A percentile compares a stretch with the other conserved stretches of the same genome.
Evolutionary conservation across 2,797 vertebrate genomes (phyloP).

Genomic region (Sciurus carolinensis): DNA sequence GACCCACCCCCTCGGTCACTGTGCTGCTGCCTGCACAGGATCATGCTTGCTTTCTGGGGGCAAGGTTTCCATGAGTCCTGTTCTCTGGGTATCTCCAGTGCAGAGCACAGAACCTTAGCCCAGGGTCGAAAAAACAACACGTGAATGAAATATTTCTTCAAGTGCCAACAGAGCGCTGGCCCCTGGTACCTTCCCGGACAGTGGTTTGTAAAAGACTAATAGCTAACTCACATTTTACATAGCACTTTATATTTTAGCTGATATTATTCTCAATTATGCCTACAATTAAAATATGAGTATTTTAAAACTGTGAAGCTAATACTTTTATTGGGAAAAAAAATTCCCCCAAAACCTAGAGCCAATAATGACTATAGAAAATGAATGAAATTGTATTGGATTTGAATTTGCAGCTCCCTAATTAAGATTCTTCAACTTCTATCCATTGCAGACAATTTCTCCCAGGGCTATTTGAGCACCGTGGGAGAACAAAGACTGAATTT

Average conservation of each 20-base stretch:
- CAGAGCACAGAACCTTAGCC: no score
- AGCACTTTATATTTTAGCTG: background rate
- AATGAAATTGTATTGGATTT: constrained; percentile 32
- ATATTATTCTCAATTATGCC: constrained; percentile 17
- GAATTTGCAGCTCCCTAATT: constrained; percentile 24
- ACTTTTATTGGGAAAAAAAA: background rate
- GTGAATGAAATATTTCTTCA: background rate
- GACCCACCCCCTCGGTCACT: background rate
- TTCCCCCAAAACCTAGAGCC: background rate
- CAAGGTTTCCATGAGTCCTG: background rate
- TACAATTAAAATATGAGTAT: background rate
- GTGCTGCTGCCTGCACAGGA: background rate
- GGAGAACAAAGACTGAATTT: background rate
- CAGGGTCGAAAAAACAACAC: background rate
- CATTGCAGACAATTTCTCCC: background rate
- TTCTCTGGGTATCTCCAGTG: background rate
- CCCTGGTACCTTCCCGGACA: background rate
- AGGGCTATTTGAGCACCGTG: background rate
- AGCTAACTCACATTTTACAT: background rate
- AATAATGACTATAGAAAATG: constrained; percentile 25
- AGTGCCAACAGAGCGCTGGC: background rate
- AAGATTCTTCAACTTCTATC: constrained; percentile 32
- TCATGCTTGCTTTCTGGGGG: background rate
- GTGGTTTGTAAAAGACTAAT: background rate
- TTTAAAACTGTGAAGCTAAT: constrained; percentile 2